Base-by-base conservation (phyloP, 2,797 vertebrate species). In the Triplophysa yarkandensis region DNA sequence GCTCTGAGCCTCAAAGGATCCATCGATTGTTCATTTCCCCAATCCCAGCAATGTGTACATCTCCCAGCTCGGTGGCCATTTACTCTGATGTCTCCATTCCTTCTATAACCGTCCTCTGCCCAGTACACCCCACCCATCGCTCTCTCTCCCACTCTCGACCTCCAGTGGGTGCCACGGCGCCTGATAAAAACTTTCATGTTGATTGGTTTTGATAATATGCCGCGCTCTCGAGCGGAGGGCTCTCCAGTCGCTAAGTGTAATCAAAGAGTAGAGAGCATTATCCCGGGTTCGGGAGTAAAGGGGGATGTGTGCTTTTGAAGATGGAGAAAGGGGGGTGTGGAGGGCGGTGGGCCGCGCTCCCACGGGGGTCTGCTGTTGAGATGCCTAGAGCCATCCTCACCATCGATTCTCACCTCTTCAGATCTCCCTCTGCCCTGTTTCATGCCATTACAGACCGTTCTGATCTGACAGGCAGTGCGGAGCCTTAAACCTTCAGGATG, bases 341-440 rank as follows among this genome's bases (percentile, higher is more conserved):
- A 16, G 71, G 55, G 60, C 19, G 57, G 55, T 30, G 54, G 60
- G 46, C 64, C 19, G 41, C 4, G 55, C 39, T 83, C 82, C 82
- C 82, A 73, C 61, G 65, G 77, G 58, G 71, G 30, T 64, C 63
- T 34, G 58, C 72, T 46, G 48, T 77, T 76, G 80, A 83, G 81
- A 67, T 25, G 82, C 89, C 88, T 81, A 80, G 82, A 87, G 89
- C 86, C 30, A 70, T 88, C 86, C 77, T 84, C 80, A 77, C 80
- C 81, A 80, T 84, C 79, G 83, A 86, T 87, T 86, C 82, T 80
- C 76, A 81, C 88, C 86, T 88, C 84, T 70, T 85, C 81, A 86
- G 85, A 88, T 89, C 89, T 89, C 81, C 75, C 74, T 79, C 73
- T 76, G 84, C 80, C 84, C 86, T 85, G 86, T 82, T 84, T 77